Conservation (phyloP, 2,888 invertebrate species). For the Drosophila putrida region DNA sequence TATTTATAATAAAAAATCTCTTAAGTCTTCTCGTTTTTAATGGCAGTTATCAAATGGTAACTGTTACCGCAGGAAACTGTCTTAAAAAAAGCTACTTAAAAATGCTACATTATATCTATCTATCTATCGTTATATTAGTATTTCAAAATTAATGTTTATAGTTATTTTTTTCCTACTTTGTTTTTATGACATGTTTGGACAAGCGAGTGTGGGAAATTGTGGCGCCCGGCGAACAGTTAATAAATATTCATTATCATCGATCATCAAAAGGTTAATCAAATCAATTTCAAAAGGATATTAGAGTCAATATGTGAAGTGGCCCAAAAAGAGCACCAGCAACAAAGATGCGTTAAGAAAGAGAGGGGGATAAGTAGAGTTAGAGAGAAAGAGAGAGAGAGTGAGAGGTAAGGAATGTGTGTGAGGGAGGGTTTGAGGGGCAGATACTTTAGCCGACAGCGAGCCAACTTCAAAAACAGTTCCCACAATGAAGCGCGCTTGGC, state of each 20-base stretch:
- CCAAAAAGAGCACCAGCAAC: constrained; percentile 19
- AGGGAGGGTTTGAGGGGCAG: constrained; percentile 41
- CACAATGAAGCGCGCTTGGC: constrained; percentile 81
- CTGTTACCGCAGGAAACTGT: constrained; percentile 59
- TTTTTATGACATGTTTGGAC: constrained; percentile 59
- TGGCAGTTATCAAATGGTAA: constrained; percentile 70
- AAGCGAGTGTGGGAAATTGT: constrained; percentile 70
- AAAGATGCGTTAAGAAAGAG: not conserved
- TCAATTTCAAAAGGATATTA: constrained; percentile 75
- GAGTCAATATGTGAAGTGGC: constrained; percentile 60
- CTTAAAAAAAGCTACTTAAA: constrained; percentile 39
- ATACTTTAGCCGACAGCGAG: constrained; percentile 53
- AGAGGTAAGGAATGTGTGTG: constrained; percentile 11
- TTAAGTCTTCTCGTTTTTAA: constrained; percentile 59
- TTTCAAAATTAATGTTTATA: constrained; percentile 57
- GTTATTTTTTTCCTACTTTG: constrained; percentile 18
- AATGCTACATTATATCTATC: constrained; percentile 18
- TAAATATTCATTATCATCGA: constrained; percentile 78
- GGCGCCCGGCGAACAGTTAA: constrained; percentile 61
- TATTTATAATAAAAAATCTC: constrained; percentile 63
- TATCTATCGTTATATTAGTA: constrained; percentile 46
- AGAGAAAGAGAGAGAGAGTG: not conserved
- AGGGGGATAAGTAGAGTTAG: not conserved
- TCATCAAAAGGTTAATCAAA: constrained; percentile 75
- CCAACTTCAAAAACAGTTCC: constrained; percentile 75